phyloP scores from a whole-genome alignment of 1,140 invertebrate genomes.

The Rhyzopertha dominica region DNA sequence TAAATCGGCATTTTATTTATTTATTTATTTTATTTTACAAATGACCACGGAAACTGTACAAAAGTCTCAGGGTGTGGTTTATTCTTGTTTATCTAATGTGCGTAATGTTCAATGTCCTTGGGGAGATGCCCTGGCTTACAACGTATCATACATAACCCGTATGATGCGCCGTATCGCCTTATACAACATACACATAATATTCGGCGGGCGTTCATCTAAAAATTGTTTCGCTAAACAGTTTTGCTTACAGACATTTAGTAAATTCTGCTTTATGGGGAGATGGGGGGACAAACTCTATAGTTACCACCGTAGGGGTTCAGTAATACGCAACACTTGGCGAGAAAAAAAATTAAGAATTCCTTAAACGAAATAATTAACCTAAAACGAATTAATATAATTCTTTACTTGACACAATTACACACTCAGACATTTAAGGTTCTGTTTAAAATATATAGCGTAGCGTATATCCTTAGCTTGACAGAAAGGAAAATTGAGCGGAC shows the following conservation, averaged over 20 bases:
- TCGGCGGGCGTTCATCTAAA: constrained; percentile 7
- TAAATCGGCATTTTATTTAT: constrained; percentile 47
- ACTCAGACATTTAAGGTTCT: constrained; percentile 12
- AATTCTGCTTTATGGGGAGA: constrained; percentile 11
- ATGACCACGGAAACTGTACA: constrained; percentile 37
- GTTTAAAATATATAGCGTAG: constrained; percentile 12
- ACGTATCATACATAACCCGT: neutral
- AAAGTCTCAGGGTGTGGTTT: constrained; percentile 27
- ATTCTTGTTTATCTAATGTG: constrained; percentile 34
- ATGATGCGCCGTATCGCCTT: constrained; percentile 6
- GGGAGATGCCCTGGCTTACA: neutral
- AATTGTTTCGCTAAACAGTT: neutral
- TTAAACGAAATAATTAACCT: constrained; percentile 17
- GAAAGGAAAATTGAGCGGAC: constrained; percentile 6
- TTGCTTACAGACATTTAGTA: constrained; percentile 12
- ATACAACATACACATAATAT: constrained; percentile 4
- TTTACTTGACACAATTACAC: too few species aligned
- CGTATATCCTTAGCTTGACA: constrained; percentile 2
- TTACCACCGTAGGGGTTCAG: neutral
- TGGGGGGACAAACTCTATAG: constrained; percentile 6
- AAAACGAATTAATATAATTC: constrained; percentile 23
- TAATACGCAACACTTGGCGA: constrained; percentile 10
- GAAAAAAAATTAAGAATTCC: constrained; percentile 16
- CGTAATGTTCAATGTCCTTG: constrained; percentile 36
- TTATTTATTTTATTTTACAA: constrained; percentile 46